phyloP scores from a whole-genome alignment of 2,113 vertebrate genomes.

The Martes martes region DNA sequence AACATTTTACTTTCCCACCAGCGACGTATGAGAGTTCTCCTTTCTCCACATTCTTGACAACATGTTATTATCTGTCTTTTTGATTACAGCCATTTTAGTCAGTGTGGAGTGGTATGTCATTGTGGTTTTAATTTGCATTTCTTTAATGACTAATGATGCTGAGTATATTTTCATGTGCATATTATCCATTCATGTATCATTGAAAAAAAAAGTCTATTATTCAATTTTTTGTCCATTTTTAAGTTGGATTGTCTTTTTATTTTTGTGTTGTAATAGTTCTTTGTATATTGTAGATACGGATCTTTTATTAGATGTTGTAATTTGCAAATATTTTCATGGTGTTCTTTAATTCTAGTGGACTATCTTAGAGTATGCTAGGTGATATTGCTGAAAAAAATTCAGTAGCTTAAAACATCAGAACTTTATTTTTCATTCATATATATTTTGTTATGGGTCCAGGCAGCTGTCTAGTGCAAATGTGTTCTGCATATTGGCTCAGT shows the following conservation, averaged over 20 bases:
- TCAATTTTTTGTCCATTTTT: not conserved
- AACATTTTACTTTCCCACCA: not conserved
- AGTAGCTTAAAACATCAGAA: not conserved
- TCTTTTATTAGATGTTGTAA: not conserved
- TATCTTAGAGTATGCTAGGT: not conserved
- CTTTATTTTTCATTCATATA: not conserved
- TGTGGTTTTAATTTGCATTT: not conserved
- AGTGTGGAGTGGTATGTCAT: not conserved
- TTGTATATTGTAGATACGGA: not conserved
- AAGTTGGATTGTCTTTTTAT: not conserved
- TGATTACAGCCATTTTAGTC: not conserved
- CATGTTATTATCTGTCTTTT: not conserved
- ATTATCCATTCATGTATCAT: not conserved
- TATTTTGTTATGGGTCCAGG: not conserved
- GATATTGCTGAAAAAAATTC: not conserved
- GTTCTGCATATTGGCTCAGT: not conserved
- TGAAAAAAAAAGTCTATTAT: not conserved
- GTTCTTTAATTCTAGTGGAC: not conserved
- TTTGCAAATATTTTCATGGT: not conserved
- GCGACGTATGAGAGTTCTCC: not conserved
- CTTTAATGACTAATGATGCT: not conserved
- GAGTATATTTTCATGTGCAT: not conserved
- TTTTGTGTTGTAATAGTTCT: not conserved
- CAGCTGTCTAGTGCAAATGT: not conserved
- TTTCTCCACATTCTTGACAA: not conserved